Percentiles rank a stretch among this genome's conserved stretches.
These are phyloP conservation scores for Ciona savignyi DNA, from an alignment of 23 tunicate species.

Conservation along the genomic window DNA sequence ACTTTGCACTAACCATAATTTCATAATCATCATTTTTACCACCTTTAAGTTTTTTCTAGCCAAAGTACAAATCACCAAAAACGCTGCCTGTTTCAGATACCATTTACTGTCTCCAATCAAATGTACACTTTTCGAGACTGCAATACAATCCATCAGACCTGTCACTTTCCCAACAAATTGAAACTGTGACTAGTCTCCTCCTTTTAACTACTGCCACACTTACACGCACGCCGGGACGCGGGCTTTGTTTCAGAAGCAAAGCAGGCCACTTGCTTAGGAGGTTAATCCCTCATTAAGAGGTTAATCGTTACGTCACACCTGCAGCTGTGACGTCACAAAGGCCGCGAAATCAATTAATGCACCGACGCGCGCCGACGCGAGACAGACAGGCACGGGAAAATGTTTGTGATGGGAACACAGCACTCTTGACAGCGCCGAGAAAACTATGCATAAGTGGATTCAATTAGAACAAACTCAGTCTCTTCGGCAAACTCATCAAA, in stretches of 20 bases:
- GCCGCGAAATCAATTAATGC: not conserved
- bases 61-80: not conserved
- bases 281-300: not conserved
- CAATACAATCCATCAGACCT: too few species aligned
- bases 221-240: not conserved
- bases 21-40: too few species aligned
- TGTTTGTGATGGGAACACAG: not conserved
- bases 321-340: not conserved
- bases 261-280: not conserved
- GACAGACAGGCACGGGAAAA: not conserved
- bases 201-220: not conserved
- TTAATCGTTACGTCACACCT: not conserved
- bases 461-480: too few species aligned
- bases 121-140: too few species aligned
- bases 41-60: too few species aligned
- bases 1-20: too few species aligned
- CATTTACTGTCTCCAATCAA: not conserved
- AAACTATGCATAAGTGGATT: too few species aligned
- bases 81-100: not conserved
- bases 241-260: not conserved
- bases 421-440: not conserved
- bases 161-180: not conserved
- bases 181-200: not conserved
- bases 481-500: too few species aligned
- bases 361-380: not conserved